These are phyloP conservation scores for Venustoraphidia nigricollis DNA, from an alignment of 2,888 invertebrate genomes.

Conservation along the genomic window DNA sequence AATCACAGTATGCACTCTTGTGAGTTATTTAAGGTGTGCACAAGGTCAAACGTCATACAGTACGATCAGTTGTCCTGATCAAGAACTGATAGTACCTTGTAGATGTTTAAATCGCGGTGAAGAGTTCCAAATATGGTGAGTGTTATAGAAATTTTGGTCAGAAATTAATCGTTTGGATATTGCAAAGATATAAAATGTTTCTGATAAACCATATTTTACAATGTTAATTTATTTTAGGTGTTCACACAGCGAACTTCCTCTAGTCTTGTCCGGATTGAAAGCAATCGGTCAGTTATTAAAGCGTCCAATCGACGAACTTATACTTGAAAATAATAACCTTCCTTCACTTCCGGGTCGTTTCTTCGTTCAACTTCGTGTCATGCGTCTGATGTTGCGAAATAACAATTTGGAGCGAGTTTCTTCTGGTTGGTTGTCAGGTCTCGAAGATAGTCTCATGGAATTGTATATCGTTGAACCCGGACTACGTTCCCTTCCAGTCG, in stretches of 20 bases:
- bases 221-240: slow-evolving; percentile 44
- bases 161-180: no score
- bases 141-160: no score
- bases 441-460: slow-evolving; percentile 64
- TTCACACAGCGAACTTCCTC: slow-evolving; percentile 75
- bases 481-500: slow-evolving; percentile 59
- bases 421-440: slow-evolving; percentile 56
- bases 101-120: slow-evolving; percentile 62
- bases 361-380: slow-evolving; percentile 58
- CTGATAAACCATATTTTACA: neutral
- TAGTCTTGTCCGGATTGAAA: slow-evolving; percentile 58
- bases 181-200: no score
- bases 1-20: no score
- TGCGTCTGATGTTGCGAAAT: slow-evolving; percentile 67
- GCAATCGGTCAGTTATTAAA: slow-evolving; percentile 48
- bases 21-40: no score
- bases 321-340: slow-evolving; percentile 74
- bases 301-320: slow-evolving; percentile 67
- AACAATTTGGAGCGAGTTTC: slow-evolving; percentile 71
- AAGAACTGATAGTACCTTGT: slow-evolving; percentile 66
- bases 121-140: slow-evolving; percentile 75
- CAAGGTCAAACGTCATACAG: no score
- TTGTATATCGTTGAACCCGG: slow-evolving; percentile 75
- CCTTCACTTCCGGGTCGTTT: slow-evolving; percentile 72
- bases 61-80: slow-evolving; percentile 45